Base-by-base conservation (phyloP, 2,797 vertebrate species). In the Clarias pachynema region DNA sequence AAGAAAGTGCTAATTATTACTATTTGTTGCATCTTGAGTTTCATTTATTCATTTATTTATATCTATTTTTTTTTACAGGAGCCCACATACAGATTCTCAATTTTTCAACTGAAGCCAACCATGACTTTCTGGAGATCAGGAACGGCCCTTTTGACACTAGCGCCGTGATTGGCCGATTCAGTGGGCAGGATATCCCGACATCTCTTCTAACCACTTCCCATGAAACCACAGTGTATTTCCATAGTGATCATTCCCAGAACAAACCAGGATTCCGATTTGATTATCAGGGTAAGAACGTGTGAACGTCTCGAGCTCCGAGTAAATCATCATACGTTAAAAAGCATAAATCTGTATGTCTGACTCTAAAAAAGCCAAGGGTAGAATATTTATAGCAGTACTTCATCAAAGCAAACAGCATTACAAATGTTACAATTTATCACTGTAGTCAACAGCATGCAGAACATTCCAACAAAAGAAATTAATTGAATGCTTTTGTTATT, bases 221-320 rank as follows among this genome's bases (percentile, higher is more conserved):
- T 0, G 97, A 99, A 84, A 99, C 98, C 82, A 96, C 97, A 0
- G 86, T 99, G 1, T 99, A 99, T 90, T 99, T 99, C 92, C 98
- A 99, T 84, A 99, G 98, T 0, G 98, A 99, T 93, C 98, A 99
- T 92, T 99, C 98, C 0, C 97, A 99, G 93, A 99, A 99, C 93
- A 98, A 97, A 70, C 98, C 97, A 0, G 98, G 98, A 57, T 99
- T 99, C 94, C 95, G 97, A 91, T 95, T 99, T 82, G 97, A 99
- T 72, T 99, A 99, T 91, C 98, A 99, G 88, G 97, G 98, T 98
- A 90, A 95, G 95, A 22, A 70, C 4, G 9, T 49, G 15, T 34
- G 31, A 62, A 65, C 29, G 59, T 65, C 18, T 66, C 3, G 24
- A 72, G 5, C 37, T 37, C 20, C n/a, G 26, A n/a, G 24, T 57